Evolutionary conservation across 2,113 vertebrate species (phyloP), one percentile per base, ranked within the genome.

Genomic region (Tauraco erythrolophus): DNA sequence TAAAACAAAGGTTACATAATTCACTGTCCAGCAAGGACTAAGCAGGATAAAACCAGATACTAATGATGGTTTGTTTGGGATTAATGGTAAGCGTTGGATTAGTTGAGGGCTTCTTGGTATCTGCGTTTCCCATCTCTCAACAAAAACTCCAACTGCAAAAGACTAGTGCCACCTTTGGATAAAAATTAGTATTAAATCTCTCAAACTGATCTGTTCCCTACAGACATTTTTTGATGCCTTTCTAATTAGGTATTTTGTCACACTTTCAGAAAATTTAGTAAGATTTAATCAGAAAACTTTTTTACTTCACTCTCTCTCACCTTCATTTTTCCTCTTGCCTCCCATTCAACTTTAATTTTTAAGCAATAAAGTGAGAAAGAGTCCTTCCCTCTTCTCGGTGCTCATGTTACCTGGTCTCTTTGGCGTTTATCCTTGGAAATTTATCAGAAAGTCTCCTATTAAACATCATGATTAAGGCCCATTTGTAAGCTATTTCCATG

Each of bases 11-110:
- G 93, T 97, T 97, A 96, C 39, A 27, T 97, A 97, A 96, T 96
- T 97, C 89, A 93, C 94, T 92, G 79, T 56, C 66, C 88, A 89
- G 89, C 74, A 93, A 37, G 4, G 78, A 94, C 83, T 97, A 98
- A 98, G 96, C 86, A 92, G 97, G 97, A 97, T 98, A 98, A 98
- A 84, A 93, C 89, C 91, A 95, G 96, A 96, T 93, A 96, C 96
- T 97, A 96, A 96, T 96, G 96, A 98, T 97, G 97, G 97, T 95
- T 97, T 98, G 89, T 87, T 80, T 94, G 84, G 96, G 97, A 98
- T 98, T 98, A 98, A 95, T 72, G 87, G 80, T 95, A 98, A 97
- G 95, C 93, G 9, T 93, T 96, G 95, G 98, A 98, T 98, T 97
- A 98, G 95, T 88, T 72, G 61, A 91, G 76, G 31, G 84, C 89